phyloP scores from a whole-genome alignment of 2,888 invertebrate genomes.

The Epinotia demarniana region DNA sequence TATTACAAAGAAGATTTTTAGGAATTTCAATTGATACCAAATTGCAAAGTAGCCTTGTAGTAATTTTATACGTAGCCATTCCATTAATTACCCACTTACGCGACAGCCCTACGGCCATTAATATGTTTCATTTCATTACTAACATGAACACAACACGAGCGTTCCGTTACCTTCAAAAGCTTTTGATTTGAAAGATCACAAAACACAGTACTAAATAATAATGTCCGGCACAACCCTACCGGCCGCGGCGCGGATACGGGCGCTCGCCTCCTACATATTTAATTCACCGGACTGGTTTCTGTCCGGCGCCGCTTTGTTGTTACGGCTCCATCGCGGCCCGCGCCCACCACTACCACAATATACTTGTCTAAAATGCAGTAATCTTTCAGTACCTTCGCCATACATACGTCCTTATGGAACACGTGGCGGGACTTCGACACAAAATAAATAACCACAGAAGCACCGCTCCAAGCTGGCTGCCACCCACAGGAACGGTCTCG shows the following conservation, averaged over 20 bases:
- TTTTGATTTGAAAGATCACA: conserved; percentile 4
- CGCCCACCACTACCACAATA: conserved; percentile 36
- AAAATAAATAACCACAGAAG: conserved; percentile 37
- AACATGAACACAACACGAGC: background rate
- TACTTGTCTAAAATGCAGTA: conserved; percentile 13
- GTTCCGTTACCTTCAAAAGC: background rate
- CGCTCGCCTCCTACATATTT: conserved; percentile 83
- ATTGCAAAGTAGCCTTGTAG: too few species aligned
- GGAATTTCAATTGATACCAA: too few species aligned
- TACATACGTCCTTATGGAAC: conserved; percentile 1
- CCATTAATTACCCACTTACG: background rate
- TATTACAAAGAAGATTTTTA: too few species aligned
- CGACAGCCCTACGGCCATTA: background rate
- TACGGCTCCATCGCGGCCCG: conserved; percentile 78
- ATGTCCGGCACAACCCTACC: conserved; percentile 39
- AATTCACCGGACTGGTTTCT: conserved; percentile 83
- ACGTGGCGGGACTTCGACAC: conserved; percentile 4
- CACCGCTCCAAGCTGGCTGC: conserved; percentile 21
- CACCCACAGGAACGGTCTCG: conserved; percentile 21
- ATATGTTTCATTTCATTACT: background rate
- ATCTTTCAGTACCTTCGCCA: background rate
- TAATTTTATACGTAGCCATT: too few species aligned
- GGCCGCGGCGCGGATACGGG: conserved; percentile 73
- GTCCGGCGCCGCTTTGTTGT: conserved; percentile 77
- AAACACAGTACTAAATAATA: conserved; percentile 10